phyloP scores from a whole-genome alignment of 2,797 vertebrate genomes.

The Hemitrygon akajei region DNA sequence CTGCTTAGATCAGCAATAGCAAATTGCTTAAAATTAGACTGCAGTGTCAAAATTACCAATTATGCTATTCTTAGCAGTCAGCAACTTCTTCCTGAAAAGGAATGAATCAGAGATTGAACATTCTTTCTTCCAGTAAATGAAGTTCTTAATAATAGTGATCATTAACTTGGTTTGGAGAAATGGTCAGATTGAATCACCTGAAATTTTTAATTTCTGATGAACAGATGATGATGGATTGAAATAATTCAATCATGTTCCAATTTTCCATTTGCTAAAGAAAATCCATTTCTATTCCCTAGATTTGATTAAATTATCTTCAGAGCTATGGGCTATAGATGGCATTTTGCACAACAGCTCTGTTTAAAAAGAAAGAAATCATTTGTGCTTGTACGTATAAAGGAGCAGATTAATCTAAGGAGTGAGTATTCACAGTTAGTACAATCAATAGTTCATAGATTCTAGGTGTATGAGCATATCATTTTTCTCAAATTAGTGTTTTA shows the following conservation, averaged over 20 bases:
- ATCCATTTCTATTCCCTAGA: background rate
- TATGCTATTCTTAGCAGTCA: background rate
- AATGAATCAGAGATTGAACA: background rate
- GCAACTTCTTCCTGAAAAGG: background rate
- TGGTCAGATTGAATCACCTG: slow-evolving; percentile 3
- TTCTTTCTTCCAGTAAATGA: background rate
- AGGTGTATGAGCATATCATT: background rate
- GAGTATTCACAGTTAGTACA: background rate
- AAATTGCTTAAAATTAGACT: background rate
- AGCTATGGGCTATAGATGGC: too few species aligned
- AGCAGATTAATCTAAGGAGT: background rate
- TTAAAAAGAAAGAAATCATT: background rate
- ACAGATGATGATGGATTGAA: background rate
- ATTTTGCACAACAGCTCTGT: background rate
- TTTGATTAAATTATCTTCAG: background rate
- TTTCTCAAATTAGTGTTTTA: background rate
- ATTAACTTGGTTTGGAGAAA: slow-evolving; percentile 17
- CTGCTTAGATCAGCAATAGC: background rate
- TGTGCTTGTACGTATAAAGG: background rate
- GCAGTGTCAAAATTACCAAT: background rate
- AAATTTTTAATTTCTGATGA: background rate
- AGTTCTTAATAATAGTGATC: slow-evolving; percentile 13
- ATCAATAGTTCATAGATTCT: background rate
- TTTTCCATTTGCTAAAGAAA: background rate
- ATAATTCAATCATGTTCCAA: slow-evolving; percentile 8